Evolutionary conservation across 2,797 vertebrate genomes (phyloP).

Genomic region (Allenopithecus nigroviridis): DNA sequence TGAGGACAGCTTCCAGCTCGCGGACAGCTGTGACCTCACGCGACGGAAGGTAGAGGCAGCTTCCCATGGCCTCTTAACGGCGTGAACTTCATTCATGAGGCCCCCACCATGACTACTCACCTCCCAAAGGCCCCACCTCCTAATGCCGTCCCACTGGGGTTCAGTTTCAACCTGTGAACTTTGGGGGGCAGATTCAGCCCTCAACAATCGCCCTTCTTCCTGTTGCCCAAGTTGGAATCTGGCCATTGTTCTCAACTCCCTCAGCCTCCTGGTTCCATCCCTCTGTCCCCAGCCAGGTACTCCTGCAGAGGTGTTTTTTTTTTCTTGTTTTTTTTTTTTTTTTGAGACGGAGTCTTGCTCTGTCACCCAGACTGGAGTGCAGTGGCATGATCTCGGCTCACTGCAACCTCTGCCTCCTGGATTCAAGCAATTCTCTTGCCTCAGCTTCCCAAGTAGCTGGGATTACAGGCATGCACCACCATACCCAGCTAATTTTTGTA

Average conservation of each 20-base stretch:
- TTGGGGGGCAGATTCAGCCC: too few species aligned
- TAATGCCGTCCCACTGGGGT: not conserved
- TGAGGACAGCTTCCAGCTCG: not conserved
- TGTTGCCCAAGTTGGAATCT: not conserved
- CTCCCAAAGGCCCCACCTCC: not conserved
- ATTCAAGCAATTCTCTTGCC: too few species aligned
- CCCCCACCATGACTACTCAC: not conserved
- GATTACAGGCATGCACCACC: too few species aligned
- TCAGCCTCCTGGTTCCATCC: not conserved
- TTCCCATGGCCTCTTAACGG: not conserved
- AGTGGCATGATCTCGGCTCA: too few species aligned
- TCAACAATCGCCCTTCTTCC: not conserved
- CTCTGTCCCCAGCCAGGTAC: rapidly evolving
- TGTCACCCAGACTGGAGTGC: too few species aligned
- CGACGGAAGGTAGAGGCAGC: too few species aligned
- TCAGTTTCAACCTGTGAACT: too few species aligned
- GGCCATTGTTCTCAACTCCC: not conserved
- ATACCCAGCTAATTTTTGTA: too few species aligned
- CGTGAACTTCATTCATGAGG: not conserved
- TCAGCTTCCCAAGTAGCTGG: too few species aligned
- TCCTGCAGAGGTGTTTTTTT: not conserved
- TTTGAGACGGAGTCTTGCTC: too few species aligned
- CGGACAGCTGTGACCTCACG: not conserved
- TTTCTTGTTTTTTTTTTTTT: too few species aligned
- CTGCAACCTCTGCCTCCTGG: too few species aligned